Evolutionary conservation across 2,113 vertebrate species (phyloP).

Genomic region (Anolis sagrei): DNA sequence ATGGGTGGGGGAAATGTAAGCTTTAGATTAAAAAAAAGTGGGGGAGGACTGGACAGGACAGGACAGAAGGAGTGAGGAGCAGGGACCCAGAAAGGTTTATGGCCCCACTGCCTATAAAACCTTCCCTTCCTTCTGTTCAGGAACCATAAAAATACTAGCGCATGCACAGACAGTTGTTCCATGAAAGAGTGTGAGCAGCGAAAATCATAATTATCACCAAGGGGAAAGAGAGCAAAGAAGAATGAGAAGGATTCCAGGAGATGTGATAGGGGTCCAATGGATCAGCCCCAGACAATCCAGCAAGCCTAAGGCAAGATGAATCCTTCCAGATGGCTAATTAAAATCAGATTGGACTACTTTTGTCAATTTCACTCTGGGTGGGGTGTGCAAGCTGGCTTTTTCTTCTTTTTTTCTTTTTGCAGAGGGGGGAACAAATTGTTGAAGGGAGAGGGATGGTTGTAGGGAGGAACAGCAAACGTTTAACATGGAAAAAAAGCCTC

Average conservation of each 20-base stretch:
- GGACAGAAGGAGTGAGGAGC: constrained; percentile 22
- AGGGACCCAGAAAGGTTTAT: constrained; percentile 88
- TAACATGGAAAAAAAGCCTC: constrained; percentile 70
- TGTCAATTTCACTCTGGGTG: constrained; percentile 25
- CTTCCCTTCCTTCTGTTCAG: constrained; percentile 89
- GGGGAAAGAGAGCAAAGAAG: not conserved
- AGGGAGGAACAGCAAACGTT: constrained; percentile 50
- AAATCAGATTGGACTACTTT: constrained; percentile 40
- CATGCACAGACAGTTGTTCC: constrained; percentile 63
- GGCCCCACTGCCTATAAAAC: constrained; percentile 93
- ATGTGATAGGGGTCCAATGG: not conserved
- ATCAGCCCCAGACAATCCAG: constrained; percentile 20
- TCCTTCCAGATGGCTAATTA: constrained; percentile 39
- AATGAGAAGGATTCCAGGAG: constrained; percentile 18
- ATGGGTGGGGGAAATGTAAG: constrained; percentile 45
- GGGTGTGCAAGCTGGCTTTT: constrained; percentile 47
- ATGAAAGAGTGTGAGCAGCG: constrained; percentile 79
- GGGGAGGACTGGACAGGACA: constrained; percentile 11
- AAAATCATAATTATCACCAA: constrained; percentile 68
- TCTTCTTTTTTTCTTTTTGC: not conserved
- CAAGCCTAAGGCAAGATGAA: constrained; percentile 19
- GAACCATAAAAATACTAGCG: constrained; percentile 85
- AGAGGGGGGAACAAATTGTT: constrained; percentile 18
- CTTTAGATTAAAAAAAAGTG: constrained; percentile 77
- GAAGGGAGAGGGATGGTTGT: constrained; percentile 40